Base-by-base conservation (phyloP, 1,140 invertebrate species). In the Zaprionus vittiger region DNA sequence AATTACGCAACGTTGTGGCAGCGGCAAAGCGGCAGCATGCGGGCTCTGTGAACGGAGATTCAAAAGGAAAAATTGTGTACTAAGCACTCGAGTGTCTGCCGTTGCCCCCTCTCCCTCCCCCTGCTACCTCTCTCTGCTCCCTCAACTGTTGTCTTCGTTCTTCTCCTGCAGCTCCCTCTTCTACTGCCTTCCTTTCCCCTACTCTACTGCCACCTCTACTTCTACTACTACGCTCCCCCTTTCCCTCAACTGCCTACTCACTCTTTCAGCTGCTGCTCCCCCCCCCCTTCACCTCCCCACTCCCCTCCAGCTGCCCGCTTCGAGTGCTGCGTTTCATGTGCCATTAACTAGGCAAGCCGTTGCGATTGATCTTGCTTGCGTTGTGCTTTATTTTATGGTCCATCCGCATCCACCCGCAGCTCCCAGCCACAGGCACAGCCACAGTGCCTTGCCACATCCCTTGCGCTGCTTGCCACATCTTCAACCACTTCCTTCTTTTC, bases 341-440 rank as follows among this genome's bases (percentile, higher is more conserved):
- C 85, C 84, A 89, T 89, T 89, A 89, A 90, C 71, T 89, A 71
- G 71, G 71, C 81, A 87, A 87, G 84, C 84, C 78, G 74, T 77
- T 63, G 84, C 84, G 85, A 89, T 89, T 89, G 84, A 89, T 89
- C 84, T 90, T 89, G 71, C 64, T 76, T 67, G 80, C 79, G 70
- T 52, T 52, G 26, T 38, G 72, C 66, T 71, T 70, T 71, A 62
- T 70, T 77, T 77, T 72, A 77, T 72, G 62, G 69, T 60, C 61
- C 38, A 62, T 38, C 31, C 34, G 11, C 37, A 47, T 6, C 20
- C 20, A 37, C 11, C 49, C 17, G 31, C 64, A 44, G 22, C 28
- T 17, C 14, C 1, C 63, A 47, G 22, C 11, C 22, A 15, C 68
- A 26, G 31, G 14, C 14, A 1, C 63, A 47, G 22, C 11, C 22